Conservation (phyloP, 2,797 vertebrate species). For the Myotis daubentonii region DNA sequence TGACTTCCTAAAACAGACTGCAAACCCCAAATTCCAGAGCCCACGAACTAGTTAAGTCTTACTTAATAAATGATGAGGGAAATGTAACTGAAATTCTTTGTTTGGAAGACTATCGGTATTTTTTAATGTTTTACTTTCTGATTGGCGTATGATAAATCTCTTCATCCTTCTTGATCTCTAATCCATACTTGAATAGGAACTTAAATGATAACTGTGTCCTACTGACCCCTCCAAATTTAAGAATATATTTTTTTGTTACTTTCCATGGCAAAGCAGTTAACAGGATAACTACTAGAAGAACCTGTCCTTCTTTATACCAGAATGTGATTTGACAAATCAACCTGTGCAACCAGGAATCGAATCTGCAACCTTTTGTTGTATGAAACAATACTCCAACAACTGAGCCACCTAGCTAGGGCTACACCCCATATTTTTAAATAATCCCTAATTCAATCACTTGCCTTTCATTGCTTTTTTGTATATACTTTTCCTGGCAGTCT, state of each 20-base stretch:
- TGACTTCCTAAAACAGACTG: not conserved
- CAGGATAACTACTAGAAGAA: not conserved
- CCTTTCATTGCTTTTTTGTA: not conserved
- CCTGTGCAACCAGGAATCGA: not conserved
- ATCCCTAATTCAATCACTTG: not conserved
- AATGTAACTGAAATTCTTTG: not conserved
- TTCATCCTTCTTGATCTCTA: not conserved
- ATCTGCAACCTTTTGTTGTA: not conserved
- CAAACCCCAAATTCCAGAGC: not conserved
- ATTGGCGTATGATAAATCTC: not conserved
- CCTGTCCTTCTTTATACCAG: not conserved
- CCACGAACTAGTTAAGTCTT: not conserved
- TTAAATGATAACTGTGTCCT: not conserved
- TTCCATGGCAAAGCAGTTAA: not conserved
- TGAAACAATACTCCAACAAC: not conserved
- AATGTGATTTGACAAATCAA: not conserved
- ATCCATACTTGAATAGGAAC: not conserved
- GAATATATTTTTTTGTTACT: not conserved
- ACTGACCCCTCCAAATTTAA: not conserved
- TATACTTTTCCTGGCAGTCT: not conserved
- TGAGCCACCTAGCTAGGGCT: not conserved
- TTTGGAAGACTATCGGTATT: not conserved
- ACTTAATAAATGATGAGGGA: not conserved
- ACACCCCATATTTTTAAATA: not conserved
- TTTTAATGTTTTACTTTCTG: not conserved